Conservation (phyloP, 2,888 invertebrate species). For the Acanthopleura granulata region DNA sequence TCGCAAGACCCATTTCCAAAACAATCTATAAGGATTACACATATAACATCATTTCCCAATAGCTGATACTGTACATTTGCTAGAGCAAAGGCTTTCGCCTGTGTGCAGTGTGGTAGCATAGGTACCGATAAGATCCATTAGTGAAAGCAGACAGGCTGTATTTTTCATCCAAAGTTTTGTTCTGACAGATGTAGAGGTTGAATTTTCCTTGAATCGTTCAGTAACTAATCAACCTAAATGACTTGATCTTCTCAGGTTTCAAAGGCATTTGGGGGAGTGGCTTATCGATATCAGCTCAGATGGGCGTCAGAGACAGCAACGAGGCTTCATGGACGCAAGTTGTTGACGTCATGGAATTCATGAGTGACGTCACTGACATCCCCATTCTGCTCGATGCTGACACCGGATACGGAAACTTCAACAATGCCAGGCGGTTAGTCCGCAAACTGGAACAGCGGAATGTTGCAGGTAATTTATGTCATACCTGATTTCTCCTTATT, state of each 20-base stretch:
- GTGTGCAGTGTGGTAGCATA: no score
- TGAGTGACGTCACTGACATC: constrained; percentile 70
- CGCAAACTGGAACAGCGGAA: constrained; percentile 70
- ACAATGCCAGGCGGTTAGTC: constrained; percentile 70
- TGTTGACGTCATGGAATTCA: constrained; percentile 69
- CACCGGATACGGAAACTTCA: constrained; percentile 72
- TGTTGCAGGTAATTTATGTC: constrained; percentile 65
- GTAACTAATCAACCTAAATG: no score
- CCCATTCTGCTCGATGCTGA: constrained; percentile 72
- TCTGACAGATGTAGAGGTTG: no score
- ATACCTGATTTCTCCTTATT: not conserved
- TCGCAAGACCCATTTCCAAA: no score
- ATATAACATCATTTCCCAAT: no score
- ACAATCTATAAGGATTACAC: no score
- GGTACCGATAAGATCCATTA: no score
- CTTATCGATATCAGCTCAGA: constrained; percentile 69
- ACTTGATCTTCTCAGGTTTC: constrained; percentile 43
- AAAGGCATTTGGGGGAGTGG: constrained; percentile 71
- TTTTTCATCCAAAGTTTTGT: no score
- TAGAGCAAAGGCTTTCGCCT: no score
- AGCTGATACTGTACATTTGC: no score
- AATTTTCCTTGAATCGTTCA: no score
- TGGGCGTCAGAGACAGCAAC: constrained; percentile 71
- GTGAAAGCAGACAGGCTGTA: no score
- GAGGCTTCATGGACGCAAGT: constrained; percentile 72